Conservation (phyloP, 2,888 invertebrate species). For the Neuroscelio doddi region DNA sequence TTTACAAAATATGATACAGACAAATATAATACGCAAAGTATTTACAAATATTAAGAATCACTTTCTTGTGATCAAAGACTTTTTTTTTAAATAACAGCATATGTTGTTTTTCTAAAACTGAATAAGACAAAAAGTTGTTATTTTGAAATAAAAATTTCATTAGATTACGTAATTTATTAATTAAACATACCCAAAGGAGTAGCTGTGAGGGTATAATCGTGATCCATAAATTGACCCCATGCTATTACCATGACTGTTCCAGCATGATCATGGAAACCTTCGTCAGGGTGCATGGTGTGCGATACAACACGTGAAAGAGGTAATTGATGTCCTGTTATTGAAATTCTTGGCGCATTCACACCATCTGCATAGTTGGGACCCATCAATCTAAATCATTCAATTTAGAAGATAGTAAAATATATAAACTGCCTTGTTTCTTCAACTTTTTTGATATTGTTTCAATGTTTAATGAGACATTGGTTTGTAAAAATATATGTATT, state of each 20-base stretch:
- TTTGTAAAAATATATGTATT: too few species aligned
- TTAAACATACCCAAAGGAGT: slow-evolving; percentile 83
- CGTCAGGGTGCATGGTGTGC: slow-evolving; percentile 92
- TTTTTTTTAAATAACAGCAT: too few species aligned
- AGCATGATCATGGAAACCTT: slow-evolving; percentile 94
- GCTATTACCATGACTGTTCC: slow-evolving; percentile 94
- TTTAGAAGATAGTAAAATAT: background rate
- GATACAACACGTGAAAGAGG: slow-evolving; percentile 90
- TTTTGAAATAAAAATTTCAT: too few species aligned
- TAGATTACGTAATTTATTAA: background rate
- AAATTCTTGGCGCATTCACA: slow-evolving; percentile 87
- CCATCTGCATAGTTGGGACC: slow-evolving; percentile 90
- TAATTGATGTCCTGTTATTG: slow-evolving; percentile 83
- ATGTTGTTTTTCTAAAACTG: too few species aligned
- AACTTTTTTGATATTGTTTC: too few species aligned
- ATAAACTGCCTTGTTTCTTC: too few species aligned
- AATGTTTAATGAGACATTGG: background rate
- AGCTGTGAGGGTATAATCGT: slow-evolving; percentile 91
- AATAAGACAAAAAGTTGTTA: too few species aligned
- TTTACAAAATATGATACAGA: too few species aligned
- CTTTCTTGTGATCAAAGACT: too few species aligned
- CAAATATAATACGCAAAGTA: too few species aligned
- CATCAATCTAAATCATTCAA: slow-evolving; percentile 75
- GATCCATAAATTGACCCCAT: slow-evolving; percentile 97
- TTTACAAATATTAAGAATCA: too few species aligned